phyloP scores from a whole-genome alignment of 2,797 vertebrate species.

The Phataginus tetradactyla region DNA sequence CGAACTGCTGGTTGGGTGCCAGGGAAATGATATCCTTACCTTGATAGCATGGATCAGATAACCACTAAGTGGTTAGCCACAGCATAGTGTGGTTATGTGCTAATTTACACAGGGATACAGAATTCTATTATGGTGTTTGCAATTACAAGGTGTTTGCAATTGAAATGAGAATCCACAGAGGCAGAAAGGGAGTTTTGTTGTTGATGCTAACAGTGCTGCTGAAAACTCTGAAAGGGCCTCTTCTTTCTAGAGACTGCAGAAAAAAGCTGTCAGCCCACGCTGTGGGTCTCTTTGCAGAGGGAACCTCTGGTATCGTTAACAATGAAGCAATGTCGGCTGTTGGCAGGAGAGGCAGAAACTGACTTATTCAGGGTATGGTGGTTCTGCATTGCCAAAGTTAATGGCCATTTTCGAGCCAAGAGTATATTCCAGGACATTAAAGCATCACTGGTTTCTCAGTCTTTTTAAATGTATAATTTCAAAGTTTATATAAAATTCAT shows the following conservation, averaged over 20 bases:
- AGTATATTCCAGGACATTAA: neutral
- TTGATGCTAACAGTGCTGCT: neutral
- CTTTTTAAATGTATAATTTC: conserved; percentile 5
- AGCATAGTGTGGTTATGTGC: neutral
- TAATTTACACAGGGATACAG: neutral
- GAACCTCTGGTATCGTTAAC: neutral
- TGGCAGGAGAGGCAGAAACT: neutral
- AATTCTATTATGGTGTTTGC: neutral
- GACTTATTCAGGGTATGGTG: neutral
- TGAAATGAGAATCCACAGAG: neutral
- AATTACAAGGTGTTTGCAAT: neutral
- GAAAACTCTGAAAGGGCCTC: neutral
- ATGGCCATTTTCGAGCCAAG: neutral
- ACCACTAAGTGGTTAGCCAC: neutral
- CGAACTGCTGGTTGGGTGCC: neutral
- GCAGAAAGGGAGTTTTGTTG: neutral
- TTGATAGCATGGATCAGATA: neutral
- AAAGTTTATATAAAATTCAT: neutral
- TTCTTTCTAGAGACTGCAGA: neutral
- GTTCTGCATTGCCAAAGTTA: neutral
- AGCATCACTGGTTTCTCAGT: neutral
- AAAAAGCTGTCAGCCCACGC: neutral
- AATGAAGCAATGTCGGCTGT: neutral
- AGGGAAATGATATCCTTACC: neutral
- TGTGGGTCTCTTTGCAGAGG: neutral